Conservation (phyloP, 2,888 invertebrate genomes). For the Hypsopygia costalis region DNA sequence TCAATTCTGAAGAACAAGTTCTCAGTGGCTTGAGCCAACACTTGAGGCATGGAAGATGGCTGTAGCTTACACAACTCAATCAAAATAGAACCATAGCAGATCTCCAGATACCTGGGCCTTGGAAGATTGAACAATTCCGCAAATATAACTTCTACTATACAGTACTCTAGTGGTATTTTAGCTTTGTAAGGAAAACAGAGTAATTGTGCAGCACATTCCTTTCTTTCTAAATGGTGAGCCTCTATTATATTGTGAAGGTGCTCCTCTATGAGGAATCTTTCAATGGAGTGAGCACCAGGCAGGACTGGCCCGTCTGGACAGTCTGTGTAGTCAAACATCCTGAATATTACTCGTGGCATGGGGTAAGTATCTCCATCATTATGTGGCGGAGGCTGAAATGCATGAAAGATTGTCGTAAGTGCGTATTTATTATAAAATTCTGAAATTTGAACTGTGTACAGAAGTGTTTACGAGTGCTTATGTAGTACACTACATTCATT, state of each 20-base stretch:
- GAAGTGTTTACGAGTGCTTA: too few relatives aligned
- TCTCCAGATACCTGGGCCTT: slow-evolving; percentile 91
- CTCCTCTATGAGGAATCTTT: slow-evolving; percentile 98
- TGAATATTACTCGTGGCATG: slow-evolving; percentile 95
- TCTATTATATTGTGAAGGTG: slow-evolving; percentile 96
- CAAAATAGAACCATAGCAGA: slow-evolving; percentile 96
- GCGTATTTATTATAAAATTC: too few relatives aligned
- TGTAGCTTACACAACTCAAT: slow-evolving; percentile 98
- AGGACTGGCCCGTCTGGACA: slow-evolving; percentile 95
- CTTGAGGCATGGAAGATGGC: slow-evolving; percentile 98
- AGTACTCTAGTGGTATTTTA: slow-evolving; percentile 98
- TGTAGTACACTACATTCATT: too few relatives aligned
- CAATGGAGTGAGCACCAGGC: slow-evolving; percentile 98
- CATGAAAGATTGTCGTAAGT: too few relatives aligned
- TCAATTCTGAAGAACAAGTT: slow-evolving; percentile 97
- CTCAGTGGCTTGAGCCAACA: slow-evolving; percentile 98
- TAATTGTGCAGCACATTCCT: slow-evolving; percentile 96
- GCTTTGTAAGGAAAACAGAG: slow-evolving; percentile 95
- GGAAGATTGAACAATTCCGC: slow-evolving; percentile 97
- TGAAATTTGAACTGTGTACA: too few relatives aligned
- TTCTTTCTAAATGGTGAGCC: slow-evolving; percentile 92
- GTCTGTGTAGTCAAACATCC: slow-evolving; percentile 99
- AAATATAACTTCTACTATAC: slow-evolving; percentile 98
- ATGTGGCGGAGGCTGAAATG: slow-evolving; percentile 93
- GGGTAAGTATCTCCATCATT: slow-evolving; percentile 95